phyloP scores from a whole-genome alignment of 1,140 invertebrate species.

The Antheraea mylitta region DNA sequence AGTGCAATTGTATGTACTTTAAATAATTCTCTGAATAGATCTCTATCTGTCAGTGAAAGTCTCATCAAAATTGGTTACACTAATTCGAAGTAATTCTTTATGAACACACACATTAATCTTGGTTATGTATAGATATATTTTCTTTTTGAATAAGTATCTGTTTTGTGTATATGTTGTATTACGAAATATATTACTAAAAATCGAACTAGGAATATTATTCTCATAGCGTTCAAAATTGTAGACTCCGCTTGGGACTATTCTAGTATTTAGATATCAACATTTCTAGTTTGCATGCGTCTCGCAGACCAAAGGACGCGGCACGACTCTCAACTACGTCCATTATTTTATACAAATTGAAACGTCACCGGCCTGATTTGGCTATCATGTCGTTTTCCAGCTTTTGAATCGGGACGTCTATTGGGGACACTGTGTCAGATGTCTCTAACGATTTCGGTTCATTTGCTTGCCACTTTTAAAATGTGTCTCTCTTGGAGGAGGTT shows the following conservation, averaged over 20 bases:
- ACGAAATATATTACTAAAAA: too few species aligned
- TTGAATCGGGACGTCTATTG: conserved; percentile 2
- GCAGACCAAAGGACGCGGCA: conserved; percentile 22
- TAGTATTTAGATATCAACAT: not conserved
- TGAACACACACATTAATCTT: too few species aligned
- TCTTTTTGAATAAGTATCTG: too few species aligned
- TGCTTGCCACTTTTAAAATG: not conserved
- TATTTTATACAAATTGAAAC: conserved; percentile 56
- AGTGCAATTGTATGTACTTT: too few species aligned
- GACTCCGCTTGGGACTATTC: not conserved
- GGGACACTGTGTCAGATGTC: not conserved
- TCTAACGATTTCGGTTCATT: not conserved
- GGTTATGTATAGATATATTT: too few species aligned
- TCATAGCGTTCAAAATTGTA: not conserved
- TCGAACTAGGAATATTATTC: too few species aligned
- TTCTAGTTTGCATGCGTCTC: conserved; percentile 26
- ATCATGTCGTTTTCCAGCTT: conserved; percentile 14
- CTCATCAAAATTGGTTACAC: too few species aligned
- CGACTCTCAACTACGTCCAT: conserved; percentile 37
- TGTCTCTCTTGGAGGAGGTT: not conserved
- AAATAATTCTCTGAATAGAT: too few species aligned
- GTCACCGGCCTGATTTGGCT: conserved; percentile 38
- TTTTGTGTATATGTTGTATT: too few species aligned
- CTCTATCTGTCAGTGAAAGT: too few species aligned
- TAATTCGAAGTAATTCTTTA: too few species aligned